Evolutionary conservation across 2,888 invertebrate genomes (phyloP), one percentile per base, ranked within the genome.

Genomic region (Cryptus armator): DNA sequence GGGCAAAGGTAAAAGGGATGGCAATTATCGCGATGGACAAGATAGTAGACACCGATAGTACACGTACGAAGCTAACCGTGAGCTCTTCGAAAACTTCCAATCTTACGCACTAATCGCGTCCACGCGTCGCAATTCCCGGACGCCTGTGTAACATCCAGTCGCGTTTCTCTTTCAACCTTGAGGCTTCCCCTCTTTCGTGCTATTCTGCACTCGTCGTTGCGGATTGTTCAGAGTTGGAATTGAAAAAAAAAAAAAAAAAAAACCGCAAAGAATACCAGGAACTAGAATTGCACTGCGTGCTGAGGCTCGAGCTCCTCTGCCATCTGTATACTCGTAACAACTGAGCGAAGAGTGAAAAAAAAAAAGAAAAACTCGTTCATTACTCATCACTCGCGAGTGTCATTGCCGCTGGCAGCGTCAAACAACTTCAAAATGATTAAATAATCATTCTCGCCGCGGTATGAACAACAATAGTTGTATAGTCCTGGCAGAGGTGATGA

Each of bases 81-180:
- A 14, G 56, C 24, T 62, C 44, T 29, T 46, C 44, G 46, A 44
- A n/a, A 74, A 12, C 29, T 62, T 10, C 24, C 72, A 12, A 44
- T 59, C 14, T 72, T 59, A 72, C 72, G 43, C 56, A 29, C 43
- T 59, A 32, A 48, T 64, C 32, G 64, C 48, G 48, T 64, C 46
- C 62, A 44, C 43, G 72, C 72, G 62, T 59, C 24, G 46, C 46
- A 32, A 48, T 5, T 46, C 48, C 16, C 74, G n/a, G 24, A 29
- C 77, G 37, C 37, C 6, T 37, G 37, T 37, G 37, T 37, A 44
- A 46, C 75, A 59, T 67, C 56, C 44, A 68, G 56, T 67, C 74
- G 51, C 71, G 83, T 83, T 83, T 83, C 83, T 79, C 79, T 83
- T 79, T 83, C 74, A 83, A 71, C 83, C 83, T 83, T 83, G 83